Base-by-base conservation (phyloP, 2,888 invertebrate genomes). In the Exephanes ischioxanthus region DNA sequence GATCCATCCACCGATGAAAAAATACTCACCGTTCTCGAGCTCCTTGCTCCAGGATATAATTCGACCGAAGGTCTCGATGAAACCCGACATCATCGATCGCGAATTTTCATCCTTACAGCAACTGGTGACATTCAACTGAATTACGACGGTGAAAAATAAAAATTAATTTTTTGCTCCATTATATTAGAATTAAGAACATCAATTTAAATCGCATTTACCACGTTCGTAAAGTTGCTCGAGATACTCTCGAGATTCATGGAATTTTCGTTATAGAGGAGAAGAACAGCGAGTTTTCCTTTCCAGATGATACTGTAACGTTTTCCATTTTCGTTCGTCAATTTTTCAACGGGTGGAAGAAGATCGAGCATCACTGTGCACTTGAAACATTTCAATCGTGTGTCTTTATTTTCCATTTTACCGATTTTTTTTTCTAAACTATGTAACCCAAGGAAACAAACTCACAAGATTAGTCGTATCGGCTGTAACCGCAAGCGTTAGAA, bases 381-480 rank as follows among this genome's bases (percentile, higher is more conserved):
- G 71, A 82, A 86, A 87, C 80, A 26, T 73, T 19, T 30, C 45
- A 26, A n/a, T 66, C 19, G 3, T 3, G 9, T 1, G 22, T 66
- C 33, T 26, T 51, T 63, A 30, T 45, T 30, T 61, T 68, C 11
- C 26, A 30, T 30, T 30, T 26, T 0, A n/a, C 3, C 1, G 5
- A 16, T 19, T 68, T 70, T 51, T 51, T 14, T 53, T 66, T 11
- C 16, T 22, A 14, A 61, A 14, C 9, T 61, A 22, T 30, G 30
- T 5, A 5, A 61, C 37, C 0, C 11, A 26, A 4, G 26, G 14
- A 61, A 26, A 14, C 0, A 16, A 30, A 61, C 92, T 92, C 90
- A 94, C 95, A 81, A 94, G 94, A 88, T 94, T 94, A 3, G 87
- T 85, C 30, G 94, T 89, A 88, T 95, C 94, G 3, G 94, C 93